These are phyloP conservation scores for Pyralis farinalis DNA, from an alignment of 2,888 invertebrate species.

Conservation along the genomic window DNA sequence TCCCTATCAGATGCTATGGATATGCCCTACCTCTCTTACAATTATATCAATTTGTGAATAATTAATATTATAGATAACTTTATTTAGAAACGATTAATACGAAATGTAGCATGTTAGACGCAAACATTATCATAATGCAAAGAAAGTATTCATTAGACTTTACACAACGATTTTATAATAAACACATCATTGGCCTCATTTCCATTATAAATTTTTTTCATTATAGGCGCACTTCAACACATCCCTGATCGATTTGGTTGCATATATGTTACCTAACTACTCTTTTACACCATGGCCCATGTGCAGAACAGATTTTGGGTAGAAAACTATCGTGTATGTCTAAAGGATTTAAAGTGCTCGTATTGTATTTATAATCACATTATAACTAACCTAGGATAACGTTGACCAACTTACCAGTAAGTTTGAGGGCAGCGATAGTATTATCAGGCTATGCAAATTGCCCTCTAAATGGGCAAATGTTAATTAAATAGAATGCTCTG, in stretches of 20 bases:
- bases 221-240: too few relatives aligned
- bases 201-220: neutral
- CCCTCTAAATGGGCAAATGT: conserved; percentile 61
- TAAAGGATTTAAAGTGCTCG: too few relatives aligned
- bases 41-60: conserved; percentile 28
- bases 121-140: conserved; percentile 19
- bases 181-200: neutral
- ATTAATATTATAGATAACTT: conserved; percentile 14
- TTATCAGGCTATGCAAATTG: conserved; percentile 71
- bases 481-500: conserved; percentile 40
- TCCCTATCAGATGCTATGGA: too few relatives aligned
- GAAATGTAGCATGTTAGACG: conserved; percentile 22
- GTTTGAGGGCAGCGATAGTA: conserved; percentile 54
- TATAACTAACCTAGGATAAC: conserved; percentile 52
- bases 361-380: too few relatives aligned
- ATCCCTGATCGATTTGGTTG: too few relatives aligned
- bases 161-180: neutral
- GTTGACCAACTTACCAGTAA: conserved; percentile 30
- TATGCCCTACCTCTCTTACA: too few relatives aligned
- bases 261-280: too few relatives aligned
- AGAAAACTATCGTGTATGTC: too few relatives aligned
- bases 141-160: neutral
- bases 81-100: conserved; percentile 31
- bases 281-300: too few relatives aligned
- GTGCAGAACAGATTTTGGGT: too few relatives aligned